phyloP scores from a whole-genome alignment of 1,140 invertebrate genomes.

The Tribolium madens region DNA sequence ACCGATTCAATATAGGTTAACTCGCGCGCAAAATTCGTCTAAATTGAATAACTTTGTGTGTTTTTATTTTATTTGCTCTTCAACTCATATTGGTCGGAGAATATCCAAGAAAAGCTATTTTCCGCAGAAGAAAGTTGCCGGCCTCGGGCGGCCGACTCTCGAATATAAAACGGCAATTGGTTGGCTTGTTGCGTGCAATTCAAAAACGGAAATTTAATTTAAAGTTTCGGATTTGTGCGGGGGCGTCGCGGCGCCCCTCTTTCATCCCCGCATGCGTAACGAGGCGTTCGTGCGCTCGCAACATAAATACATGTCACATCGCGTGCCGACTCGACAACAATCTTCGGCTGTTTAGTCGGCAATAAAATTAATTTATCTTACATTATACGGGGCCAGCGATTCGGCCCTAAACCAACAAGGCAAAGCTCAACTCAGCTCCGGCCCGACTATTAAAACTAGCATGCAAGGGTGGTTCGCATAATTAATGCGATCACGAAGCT shows the following conservation, averaged over 20 bases:
- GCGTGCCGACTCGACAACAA: conserved; percentile 64
- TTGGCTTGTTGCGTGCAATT: conserved; percentile 63
- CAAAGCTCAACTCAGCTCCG: conserved; percentile 8
- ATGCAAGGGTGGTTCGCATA: conserved; percentile 64
- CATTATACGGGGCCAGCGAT: conserved; percentile 60
- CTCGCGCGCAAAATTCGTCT: conserved; percentile 59
- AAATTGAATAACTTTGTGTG: conserved; percentile 63
- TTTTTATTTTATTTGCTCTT: conserved; percentile 59
- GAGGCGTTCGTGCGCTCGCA: conserved; percentile 52
- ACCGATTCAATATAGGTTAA: conserved; percentile 59
- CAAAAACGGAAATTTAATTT: conserved; percentile 65
- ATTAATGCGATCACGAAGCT: conserved; percentile 65
- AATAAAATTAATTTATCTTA: conserved; percentile 67
- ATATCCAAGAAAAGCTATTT: conserved; percentile 60
- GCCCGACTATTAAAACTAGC: conserved; percentile 46
- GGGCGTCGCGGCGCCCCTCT: conserved; percentile 14
- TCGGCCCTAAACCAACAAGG: conserved; percentile 59
- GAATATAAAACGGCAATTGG: conserved; percentile 63
- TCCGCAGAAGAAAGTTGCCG: conserved; percentile 46
- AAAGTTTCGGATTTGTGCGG: conserved; percentile 61
- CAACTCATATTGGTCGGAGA: conserved; percentile 56
- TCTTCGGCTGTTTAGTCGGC: conserved; percentile 65
- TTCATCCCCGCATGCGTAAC: conserved; percentile 17
- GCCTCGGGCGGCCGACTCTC: conserved; percentile 48
- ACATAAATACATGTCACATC: conserved; percentile 62